phyloP scores from a whole-genome alignment of 2,888 invertebrate genomes.

The Mantis religiosa region DNA sequence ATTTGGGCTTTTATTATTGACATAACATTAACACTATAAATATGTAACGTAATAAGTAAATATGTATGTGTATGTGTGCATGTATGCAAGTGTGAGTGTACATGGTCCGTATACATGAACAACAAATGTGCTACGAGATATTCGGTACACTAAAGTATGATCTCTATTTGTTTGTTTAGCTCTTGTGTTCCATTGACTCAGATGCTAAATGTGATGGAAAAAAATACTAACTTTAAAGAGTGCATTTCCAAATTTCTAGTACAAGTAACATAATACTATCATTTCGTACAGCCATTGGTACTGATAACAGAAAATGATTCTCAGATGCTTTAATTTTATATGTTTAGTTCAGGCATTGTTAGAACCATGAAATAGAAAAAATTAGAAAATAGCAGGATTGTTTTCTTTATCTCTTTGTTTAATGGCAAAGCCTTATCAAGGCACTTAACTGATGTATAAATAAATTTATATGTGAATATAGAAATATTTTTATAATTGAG shows the following conservation, averaged over 20 bases:
- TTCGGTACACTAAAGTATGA: not conserved
- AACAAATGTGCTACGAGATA: not conserved
- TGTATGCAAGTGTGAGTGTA: not conserved
- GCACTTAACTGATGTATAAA: constrained; percentile 21
- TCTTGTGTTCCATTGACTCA: not conserved
- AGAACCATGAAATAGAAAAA: not conserved
- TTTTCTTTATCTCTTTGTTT: not conserved
- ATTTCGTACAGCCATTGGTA: not conserved
- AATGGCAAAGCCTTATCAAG: not conserved
- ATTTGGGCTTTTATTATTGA: not conserved
- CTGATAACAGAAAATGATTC: not conserved
- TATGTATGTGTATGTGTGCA: not conserved
- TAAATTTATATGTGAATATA: constrained; percentile 20
- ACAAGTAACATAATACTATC: not conserved
- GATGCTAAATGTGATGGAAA: not conserved
- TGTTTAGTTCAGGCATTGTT: not conserved
- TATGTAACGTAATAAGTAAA: not conserved
- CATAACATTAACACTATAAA: not conserved
- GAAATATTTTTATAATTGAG: constrained; percentile 20
- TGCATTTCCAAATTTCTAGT: not conserved
- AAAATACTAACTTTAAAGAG: not conserved
- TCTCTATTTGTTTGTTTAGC: not conserved
- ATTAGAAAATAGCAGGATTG: constrained; percentile 2
- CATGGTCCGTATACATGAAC: not conserved
- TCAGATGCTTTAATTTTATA: not conserved